Evolutionary conservation across 2,888 invertebrate genomes (phyloP).

Genomic region (Conchocele bisecta): DNA sequence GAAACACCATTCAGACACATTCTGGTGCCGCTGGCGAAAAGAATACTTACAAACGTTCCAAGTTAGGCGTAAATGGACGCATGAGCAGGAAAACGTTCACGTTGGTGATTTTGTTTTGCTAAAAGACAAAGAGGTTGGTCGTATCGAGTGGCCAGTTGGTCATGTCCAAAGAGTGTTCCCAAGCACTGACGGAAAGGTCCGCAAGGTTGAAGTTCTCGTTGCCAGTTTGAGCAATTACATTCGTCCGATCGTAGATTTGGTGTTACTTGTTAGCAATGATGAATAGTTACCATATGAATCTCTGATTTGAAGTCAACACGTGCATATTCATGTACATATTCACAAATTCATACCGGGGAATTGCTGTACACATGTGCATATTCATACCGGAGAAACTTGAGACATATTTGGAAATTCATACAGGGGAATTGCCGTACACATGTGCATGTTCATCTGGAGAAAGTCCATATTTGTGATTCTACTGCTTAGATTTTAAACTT

Average conservation of each 20-base stretch:
- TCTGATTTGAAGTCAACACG: no score
- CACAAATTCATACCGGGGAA: no score
- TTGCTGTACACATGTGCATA: no score
- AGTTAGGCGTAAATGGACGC: slow-evolving; percentile 36
- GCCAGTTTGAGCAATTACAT: slow-evolving; percentile 1
- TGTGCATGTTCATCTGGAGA: no score
- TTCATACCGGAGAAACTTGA: no score
- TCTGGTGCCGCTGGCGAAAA: slow-evolving; percentile 46
- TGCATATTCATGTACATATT: no score
- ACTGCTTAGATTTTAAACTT: no score
- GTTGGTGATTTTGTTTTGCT: slow-evolving; percentile 48
- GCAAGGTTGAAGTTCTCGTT: slow-evolving; percentile 22
- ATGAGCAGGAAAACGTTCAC: slow-evolving; percentile 21
- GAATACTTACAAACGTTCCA: slow-evolving; percentile 40
- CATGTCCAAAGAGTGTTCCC: slow-evolving; percentile 26
- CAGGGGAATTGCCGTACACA: no score
- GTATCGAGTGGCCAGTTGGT: slow-evolving; percentile 48
- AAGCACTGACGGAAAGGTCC: slow-evolving; percentile 32
- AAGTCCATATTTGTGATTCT: no score
- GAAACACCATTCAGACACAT: slow-evolving; percentile 38
- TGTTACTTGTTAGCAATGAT: slow-evolving; percentile 1
- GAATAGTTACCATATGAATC: no score
- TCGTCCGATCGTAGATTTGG: not conserved
- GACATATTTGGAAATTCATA: no score
- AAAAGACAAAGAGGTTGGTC: slow-evolving; percentile 12